Evolutionary conservation across 2,113 vertebrate species (phyloP).

Genomic region (Herpetotheres cachinnans): DNA sequence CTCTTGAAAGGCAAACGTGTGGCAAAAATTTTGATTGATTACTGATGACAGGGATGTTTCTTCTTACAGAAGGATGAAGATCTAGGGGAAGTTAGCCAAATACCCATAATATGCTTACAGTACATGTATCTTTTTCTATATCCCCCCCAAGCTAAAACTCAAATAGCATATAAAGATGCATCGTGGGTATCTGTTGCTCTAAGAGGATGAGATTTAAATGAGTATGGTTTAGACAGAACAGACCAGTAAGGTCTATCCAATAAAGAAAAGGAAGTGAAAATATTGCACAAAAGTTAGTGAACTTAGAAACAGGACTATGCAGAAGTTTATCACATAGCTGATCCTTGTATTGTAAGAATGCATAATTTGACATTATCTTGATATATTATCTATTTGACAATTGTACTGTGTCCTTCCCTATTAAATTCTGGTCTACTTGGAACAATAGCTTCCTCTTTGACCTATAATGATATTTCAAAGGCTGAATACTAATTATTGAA

Average conservation of each 20-base stretch:
- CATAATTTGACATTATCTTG: not conserved
- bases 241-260: not conserved
- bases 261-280: not conserved
- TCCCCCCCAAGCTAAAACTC: not conserved
- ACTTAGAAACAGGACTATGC: not conserved
- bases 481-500: conserved; percentile 73
- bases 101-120: not conserved
- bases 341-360: not conserved
- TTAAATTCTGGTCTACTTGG: conserved; percentile 61
- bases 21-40: not conserved
- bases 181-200: not conserved
- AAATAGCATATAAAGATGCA: not conserved
- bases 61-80: not conserved
- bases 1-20: not conserved
- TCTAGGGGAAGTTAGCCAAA: not conserved
- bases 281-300: not conserved
- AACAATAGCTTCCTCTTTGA: conserved; percentile 64
- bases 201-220: not conserved
- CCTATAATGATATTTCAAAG: conserved; percentile 71
- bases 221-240: not conserved
- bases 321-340: not conserved
- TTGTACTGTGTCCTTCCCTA: conserved; percentile 28
- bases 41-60: not conserved
- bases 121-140: not conserved
- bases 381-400: not conserved